A percentile compares a stretch with the other conserved stretches of the same genome.
These are phyloP conservation scores for Cranoglanis bouderius DNA, from an alignment of 2,113 vertebrate genomes.

Conservation along the genomic window DNA sequence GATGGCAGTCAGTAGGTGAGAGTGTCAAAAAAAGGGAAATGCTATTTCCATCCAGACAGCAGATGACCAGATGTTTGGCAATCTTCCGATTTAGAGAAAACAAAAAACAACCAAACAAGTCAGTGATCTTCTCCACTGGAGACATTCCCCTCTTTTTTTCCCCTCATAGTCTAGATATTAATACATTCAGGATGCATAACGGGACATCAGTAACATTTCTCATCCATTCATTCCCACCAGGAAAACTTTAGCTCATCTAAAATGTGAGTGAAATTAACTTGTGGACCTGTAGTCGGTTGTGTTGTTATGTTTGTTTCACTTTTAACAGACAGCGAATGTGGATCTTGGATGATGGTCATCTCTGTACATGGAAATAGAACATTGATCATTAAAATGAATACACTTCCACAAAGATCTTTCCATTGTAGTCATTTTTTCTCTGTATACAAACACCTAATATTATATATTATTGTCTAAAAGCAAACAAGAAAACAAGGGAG, in stretches of 20 bases:
- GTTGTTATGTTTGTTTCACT: not conserved
- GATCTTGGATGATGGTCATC: not conserved
- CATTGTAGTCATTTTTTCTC: not conserved
- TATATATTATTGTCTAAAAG: not conserved
- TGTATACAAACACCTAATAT: not conserved
- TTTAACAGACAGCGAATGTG: not conserved
- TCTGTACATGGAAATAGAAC: not conserved
- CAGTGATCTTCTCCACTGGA: constrained; percentile 11
- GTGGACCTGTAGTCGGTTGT: not conserved
- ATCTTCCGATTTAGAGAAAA: not conserved
- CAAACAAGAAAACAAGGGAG: not conserved
- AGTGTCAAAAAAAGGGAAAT: constrained; percentile 13
- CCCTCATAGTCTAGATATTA: not conserved
- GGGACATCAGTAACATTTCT: not conserved
- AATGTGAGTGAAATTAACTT: not conserved
- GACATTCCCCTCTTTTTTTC: not conserved
- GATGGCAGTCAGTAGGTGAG: not conserved
- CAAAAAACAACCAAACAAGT: not conserved
- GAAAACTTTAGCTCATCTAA: not conserved
- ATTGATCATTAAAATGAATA: not conserved
- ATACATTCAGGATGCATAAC: not conserved
- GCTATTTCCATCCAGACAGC: constrained; percentile 1
- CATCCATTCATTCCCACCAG: not conserved
- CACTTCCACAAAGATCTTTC: constrained; percentile 1
- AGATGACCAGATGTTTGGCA: constrained; percentile 26